Evolutionary conservation across 2,797 vertebrate species (phyloP), one percentile per base, ranked within the genome.

Genomic region (Gephyroberyx darwinii): DNA sequence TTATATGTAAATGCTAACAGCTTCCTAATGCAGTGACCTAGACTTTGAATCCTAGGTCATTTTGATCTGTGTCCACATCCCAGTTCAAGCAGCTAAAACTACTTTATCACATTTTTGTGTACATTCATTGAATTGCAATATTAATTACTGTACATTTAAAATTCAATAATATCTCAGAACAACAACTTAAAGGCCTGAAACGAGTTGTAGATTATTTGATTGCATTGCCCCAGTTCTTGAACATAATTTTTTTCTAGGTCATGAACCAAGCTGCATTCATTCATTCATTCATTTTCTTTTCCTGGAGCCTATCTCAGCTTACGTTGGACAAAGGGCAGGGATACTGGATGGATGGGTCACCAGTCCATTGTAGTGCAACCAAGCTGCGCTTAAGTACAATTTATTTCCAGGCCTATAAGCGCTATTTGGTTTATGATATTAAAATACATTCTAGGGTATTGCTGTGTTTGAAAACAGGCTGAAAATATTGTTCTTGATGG

Each of bases 401-500:
- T 65, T 17, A 41, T 47, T 55, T 17, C 54, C 26, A 19, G 3
- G 66, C 26, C 60, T 82, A 19, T 20, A 26, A 62, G 74, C 62
- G 61, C 65, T 45, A 66, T 66, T 71, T 62, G n/a, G 19, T 63
- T 78, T 52, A 68, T 43, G 31, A 10, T 41, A 50, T 69, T 64
- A 30, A 37, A n/a, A 47, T 51, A 35, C 35, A 60, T 63, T 13
- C 8, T 31, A 17, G n/a, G 64, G 58, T 61, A 73, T 58, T 43
- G 69, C 35, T 17, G 39, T 65, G 12, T 65, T 76, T 60, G 47
- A 50, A 70, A 75, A 63, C 45, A 58, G 39, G 12, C 47, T 19
- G 63, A 55, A 69, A 74, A 71, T 70, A 64, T 48, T 52, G 22
- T 22, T 67, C 19, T 75, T 78, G 30, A 41, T 37, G 56, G 37